Evolutionary conservation across 2,113 vertebrate species (phyloP).

Genomic region (Clarias batrachus): DNA sequence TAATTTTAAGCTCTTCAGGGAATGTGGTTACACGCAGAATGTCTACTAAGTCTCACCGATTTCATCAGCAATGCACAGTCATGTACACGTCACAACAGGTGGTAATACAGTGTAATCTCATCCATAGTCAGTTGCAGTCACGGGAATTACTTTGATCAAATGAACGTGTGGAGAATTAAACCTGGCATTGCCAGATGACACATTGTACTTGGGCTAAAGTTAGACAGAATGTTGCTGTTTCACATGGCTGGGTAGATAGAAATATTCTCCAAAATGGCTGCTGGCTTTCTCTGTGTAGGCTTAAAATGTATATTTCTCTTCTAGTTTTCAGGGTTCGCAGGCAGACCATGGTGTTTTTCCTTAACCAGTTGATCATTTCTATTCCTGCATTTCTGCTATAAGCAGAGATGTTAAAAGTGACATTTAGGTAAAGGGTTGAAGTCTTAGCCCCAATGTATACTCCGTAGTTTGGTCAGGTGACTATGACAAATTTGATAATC

Average conservation of each 20-base stretch:
- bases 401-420: background rate
- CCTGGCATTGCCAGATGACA: background rate
- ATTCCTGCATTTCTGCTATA: no score
- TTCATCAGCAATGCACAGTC: slow-evolving; percentile 1
- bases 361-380: background rate
- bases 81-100: background rate
- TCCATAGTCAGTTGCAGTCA: background rate
- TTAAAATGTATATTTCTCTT: background rate
- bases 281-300: background rate
- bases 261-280: background rate
- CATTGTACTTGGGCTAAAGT: background rate
- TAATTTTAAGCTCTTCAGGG: background rate
- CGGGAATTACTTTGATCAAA: slow-evolving; percentile 20
- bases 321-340: background rate
- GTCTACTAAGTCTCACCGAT: slow-evolving; percentile 8
- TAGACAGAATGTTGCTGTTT: background rate
- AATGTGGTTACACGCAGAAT: background rate
- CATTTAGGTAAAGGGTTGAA: background rate
- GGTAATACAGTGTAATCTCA: background rate
- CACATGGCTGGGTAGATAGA: background rate
- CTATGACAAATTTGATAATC: background rate
- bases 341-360: background rate
- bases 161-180: slow-evolving; percentile 1
- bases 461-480: background rate
- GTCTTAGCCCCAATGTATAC: background rate